These are phyloP conservation scores for Hermetia illucens DNA, from an alignment of 1,140 invertebrate genomes.

Conservation along the genomic window DNA sequence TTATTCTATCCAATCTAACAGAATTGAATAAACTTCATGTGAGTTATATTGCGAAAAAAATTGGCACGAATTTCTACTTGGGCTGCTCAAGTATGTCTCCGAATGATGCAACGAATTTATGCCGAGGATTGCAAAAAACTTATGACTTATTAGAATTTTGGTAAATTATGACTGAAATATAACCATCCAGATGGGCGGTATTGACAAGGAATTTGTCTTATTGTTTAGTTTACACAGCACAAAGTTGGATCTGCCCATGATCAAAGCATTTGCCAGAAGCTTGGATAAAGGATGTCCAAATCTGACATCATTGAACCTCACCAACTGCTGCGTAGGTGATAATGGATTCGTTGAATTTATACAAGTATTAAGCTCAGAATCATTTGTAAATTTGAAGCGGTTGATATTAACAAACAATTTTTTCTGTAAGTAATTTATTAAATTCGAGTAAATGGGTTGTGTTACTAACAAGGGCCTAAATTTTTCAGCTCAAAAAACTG, in stretches of 20 bases:
- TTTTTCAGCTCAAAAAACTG: slow-evolving; percentile 21
- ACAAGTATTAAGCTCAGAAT: slow-evolving; percentile 20
- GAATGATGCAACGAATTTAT: slow-evolving; percentile 17
- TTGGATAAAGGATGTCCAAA: slow-evolving; percentile 26
- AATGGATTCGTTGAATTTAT: slow-evolving; percentile 24
- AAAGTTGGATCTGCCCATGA: slow-evolving; percentile 22
- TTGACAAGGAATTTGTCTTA: neutral
- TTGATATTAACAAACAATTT: slow-evolving; percentile 29
- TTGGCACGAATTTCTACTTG: slow-evolving; percentile 24
- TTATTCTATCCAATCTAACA: slow-evolving; percentile 27
- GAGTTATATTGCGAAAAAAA: slow-evolving; percentile 27
- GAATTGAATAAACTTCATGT: slow-evolving; percentile 25
- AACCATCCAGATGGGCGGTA: neutral
- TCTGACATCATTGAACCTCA: slow-evolving; percentile 18
- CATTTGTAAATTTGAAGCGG: slow-evolving; percentile 18
- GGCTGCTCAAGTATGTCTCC: slow-evolving; percentile 24
- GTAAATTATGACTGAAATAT: slow-evolving; percentile 7
- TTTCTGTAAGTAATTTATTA: slow-evolving; percentile 17
- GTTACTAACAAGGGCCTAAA: neutral
- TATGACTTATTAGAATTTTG: slow-evolving; percentile 23
- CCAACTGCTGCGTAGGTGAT: slow-evolving; percentile 26
- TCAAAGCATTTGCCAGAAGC: slow-evolving; percentile 19
- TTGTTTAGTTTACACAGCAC: slow-evolving; percentile 21
- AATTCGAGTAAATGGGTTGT: neutral
- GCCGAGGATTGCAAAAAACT: slow-evolving; percentile 21